Evolutionary conservation across 1,140 invertebrate species (phyloP).

Genomic region (Melanaphis sacchari): DNA sequence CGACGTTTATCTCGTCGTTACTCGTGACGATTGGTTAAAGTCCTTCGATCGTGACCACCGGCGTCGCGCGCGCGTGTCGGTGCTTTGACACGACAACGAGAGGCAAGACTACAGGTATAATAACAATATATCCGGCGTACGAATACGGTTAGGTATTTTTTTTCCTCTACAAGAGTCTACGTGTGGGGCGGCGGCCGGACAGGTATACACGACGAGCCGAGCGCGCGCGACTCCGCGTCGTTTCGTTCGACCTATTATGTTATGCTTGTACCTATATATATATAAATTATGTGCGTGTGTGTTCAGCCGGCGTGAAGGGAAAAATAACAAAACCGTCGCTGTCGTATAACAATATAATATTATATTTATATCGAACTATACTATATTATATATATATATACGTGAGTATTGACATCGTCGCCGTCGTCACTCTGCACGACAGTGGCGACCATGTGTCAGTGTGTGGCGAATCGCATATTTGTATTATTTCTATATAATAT

Average conservation of each 20-base stretch:
- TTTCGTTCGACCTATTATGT: neutral
- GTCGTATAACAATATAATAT: neutral
- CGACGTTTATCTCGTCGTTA: conserved; percentile 7
- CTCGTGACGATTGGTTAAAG: conserved; percentile 3
- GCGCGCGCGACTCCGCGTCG: neutral
- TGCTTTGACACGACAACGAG: neutral
- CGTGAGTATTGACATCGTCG: neutral
- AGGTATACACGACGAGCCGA: neutral
- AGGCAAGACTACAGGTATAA: neutral
- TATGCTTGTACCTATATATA: neutral
- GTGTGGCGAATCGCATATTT: conserved; percentile 5
- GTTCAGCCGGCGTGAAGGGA: neutral
- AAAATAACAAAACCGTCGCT: neutral
- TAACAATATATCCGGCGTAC: neutral
- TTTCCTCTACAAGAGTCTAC: neutral
- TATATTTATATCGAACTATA: neutral
- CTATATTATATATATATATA: neutral
- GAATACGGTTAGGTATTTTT: neutral
- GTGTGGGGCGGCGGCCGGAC: neutral
- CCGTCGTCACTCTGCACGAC: neutral
- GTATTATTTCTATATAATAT: neutral
- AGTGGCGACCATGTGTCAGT: neutral
- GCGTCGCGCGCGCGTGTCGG: conserved; percentile 26
- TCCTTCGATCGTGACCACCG: conserved; percentile 29
- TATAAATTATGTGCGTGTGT: neutral